Percentiles rank a stretch among this genome's conserved stretches.
These are phyloP conservation scores for Apocheima hispidaria DNA, from an alignment of 2,888 invertebrate species.

Conservation along the genomic window DNA sequence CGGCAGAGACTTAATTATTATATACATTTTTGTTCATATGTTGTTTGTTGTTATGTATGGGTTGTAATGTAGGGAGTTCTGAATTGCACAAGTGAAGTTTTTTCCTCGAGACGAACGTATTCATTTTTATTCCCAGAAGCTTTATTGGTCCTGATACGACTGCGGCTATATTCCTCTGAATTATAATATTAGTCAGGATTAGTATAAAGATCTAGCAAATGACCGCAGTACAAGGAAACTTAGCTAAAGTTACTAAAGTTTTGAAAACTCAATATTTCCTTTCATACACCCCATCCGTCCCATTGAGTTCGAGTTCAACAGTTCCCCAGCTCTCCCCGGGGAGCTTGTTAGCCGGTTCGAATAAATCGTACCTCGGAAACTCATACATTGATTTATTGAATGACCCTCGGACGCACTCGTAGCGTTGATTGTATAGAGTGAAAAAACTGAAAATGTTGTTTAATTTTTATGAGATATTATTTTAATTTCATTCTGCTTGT, in stretches of 20 bases:
- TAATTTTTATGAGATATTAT: constrained; percentile 3
- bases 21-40: no score
- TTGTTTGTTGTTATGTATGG: no score
- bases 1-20: no score
- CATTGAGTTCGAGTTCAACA: constrained; percentile 1
- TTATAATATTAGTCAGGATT: no score
- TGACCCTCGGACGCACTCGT: constrained; percentile 32
- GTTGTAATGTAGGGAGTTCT: no score
- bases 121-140: no score
- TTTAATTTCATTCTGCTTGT: background rate
- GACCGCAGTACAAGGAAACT: background rate
- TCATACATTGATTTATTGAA: constrained; percentile 46
- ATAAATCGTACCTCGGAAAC: constrained; percentile 46
- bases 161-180: no score
- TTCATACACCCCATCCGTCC: constrained; percentile 10
- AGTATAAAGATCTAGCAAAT: no score
- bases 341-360: constrained; percentile 58
- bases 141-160: no score
- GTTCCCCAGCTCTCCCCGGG: constrained; percentile 35
- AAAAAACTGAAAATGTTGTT: constrained; percentile 22
- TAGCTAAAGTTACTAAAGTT: constrained; percentile 11
- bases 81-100: no score
- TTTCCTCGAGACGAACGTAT: no score
- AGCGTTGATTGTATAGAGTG: constrained; percentile 36
- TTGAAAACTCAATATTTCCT: constrained; percentile 11